These are phyloP conservation scores for Asteroscopus sphinx DNA, from an alignment of 2,888 invertebrate genomes.

Conservation along the genomic window DNA sequence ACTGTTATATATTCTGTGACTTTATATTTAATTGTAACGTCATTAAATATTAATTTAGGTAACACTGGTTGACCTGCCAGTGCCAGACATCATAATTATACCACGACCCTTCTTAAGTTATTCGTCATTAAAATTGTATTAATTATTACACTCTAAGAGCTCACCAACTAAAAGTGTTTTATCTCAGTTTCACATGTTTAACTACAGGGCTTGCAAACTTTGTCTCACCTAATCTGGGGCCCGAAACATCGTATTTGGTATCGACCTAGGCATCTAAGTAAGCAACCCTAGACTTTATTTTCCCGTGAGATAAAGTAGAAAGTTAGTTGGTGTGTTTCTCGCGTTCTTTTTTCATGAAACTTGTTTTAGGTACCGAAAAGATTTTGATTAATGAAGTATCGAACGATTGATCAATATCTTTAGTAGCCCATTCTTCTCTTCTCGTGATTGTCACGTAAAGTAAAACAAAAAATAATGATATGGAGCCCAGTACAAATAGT, in stretches of 20 bases:
- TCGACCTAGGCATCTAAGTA: conserved; percentile 33
- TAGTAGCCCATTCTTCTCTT: too few relatives aligned
- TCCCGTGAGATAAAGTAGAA: conserved; percentile 16
- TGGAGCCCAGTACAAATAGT: too few relatives aligned
- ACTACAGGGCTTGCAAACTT: conserved; percentile 39
- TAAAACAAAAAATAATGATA: too few relatives aligned
- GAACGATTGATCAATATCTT: conserved; percentile 15
- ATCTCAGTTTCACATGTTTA: conserved; percentile 46
- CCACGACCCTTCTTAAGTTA: conserved; percentile 6
- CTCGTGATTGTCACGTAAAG: too few relatives aligned
- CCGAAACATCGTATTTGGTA: conserved; percentile 17
- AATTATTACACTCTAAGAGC: conserved; percentile 32
- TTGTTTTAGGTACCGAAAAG: conserved; percentile 11
- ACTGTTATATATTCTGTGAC: too few relatives aligned
- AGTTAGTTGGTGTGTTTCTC: conserved; percentile 18
- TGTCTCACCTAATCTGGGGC: conserved; percentile 10
- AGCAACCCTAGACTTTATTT: conserved; percentile 40
- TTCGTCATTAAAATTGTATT: conserved; percentile 36
- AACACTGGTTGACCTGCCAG: background rate
- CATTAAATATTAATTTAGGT: too few relatives aligned
- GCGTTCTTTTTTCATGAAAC: conserved; percentile 17
- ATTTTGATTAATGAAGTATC: conserved; percentile 36
- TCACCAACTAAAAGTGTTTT: conserved; percentile 40
- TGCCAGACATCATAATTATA: background rate
- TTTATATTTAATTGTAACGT: too few relatives aligned